Evolutionary conservation across 2,797 vertebrate genomes (phyloP).

Genomic region (Takifugu rubripes): DNA sequence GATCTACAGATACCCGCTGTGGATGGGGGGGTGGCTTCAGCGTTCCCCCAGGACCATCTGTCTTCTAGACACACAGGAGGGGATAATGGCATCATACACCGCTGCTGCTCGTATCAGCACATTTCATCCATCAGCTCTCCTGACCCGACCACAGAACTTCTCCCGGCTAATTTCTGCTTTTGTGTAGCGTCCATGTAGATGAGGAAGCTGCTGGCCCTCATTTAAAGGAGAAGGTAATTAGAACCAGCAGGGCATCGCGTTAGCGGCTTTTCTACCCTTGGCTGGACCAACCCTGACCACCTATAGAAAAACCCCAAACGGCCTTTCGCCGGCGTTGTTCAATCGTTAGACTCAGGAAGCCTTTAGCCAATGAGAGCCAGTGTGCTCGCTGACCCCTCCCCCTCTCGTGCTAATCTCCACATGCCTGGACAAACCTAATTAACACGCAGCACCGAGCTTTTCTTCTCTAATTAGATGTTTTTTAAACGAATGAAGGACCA

Average conservation of each 20-base stretch:
- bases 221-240: slow-evolving; percentile 49
- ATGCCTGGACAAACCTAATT: slow-evolving; percentile 66
- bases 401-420: slow-evolving; percentile 44
- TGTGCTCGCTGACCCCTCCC: neutral
- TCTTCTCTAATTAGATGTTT: slow-evolving; percentile 54
- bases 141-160: slow-evolving; percentile 22
- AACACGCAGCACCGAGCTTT: slow-evolving; percentile 46
- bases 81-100: slow-evolving; percentile 34
- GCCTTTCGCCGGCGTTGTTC: slow-evolving; percentile 7
- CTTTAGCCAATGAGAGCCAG: slow-evolving; percentile 17
- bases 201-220: slow-evolving; percentile 37
- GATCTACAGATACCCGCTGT: slow-evolving; percentile 28
- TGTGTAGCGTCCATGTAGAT: slow-evolving; percentile 34
- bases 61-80: slow-evolving; percentile 34
- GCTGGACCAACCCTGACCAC: slow-evolving; percentile 40
- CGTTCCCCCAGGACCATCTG: slow-evolving; percentile 43
- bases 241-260: slow-evolving; percentile 39
- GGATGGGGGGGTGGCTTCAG: slow-evolving; percentile 1
- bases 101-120: slow-evolving; percentile 32
- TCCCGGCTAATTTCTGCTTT: slow-evolving; percentile 30
- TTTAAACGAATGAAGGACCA: slow-evolving; percentile 30
- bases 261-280: slow-evolving; percentile 35
- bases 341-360: slow-evolving; percentile 1
- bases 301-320: slow-evolving; percentile 37
- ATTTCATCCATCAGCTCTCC: slow-evolving; percentile 23